A percentile compares a stretch with the other conserved stretches of the same genome.
Conservation (phyloP, 2,888 invertebrate genomes). For the Dicycla oo region DNA sequence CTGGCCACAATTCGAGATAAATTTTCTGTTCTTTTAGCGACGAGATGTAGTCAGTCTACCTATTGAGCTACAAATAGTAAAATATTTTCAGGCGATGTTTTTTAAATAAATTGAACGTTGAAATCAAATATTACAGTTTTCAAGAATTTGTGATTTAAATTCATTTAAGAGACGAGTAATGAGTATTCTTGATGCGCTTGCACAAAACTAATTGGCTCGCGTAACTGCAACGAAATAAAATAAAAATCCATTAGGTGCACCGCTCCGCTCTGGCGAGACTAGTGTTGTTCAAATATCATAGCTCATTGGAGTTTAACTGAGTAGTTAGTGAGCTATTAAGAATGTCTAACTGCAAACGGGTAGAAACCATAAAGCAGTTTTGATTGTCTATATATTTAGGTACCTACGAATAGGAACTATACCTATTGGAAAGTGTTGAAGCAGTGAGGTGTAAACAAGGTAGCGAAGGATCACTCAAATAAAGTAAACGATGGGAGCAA, state of each 20-base stretch:
- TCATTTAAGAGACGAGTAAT: constrained; percentile 76
- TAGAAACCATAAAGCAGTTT: constrained; percentile 10
- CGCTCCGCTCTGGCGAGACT: constrained; percentile 71
- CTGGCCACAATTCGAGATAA: constrained; percentile 24
- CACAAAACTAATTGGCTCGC: constrained; percentile 84
- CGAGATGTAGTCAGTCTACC: background rate
- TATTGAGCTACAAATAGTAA: background rate
- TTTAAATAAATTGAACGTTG: constrained; percentile 1
- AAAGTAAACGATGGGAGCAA: constrained; percentile 63
- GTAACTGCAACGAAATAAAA: constrained; percentile 83
- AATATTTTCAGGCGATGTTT: background rate
- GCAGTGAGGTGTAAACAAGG: constrained; percentile 49
- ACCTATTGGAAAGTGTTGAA: constrained; percentile 35
- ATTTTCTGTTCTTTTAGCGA: constrained; percentile 18
- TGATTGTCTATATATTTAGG: constrained; percentile 5
- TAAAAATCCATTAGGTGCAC: constrained; percentile 82
- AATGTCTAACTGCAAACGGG: constrained; percentile 18
- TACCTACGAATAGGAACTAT: constrained; percentile 13
- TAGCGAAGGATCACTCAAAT: constrained; percentile 49
- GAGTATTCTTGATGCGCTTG: constrained; percentile 84
- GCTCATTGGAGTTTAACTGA: constrained; percentile 49
- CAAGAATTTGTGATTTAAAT: constrained; percentile 68
- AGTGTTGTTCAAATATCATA: constrained; percentile 68
- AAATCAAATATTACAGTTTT: constrained; percentile 38
- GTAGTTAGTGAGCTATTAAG: constrained; percentile 45